Percentiles rank a stretch among this genome's conserved stretches.
phyloP scores from a whole-genome alignment of 2,797 vertebrate genomes.

The Lepus townsendii region DNA sequence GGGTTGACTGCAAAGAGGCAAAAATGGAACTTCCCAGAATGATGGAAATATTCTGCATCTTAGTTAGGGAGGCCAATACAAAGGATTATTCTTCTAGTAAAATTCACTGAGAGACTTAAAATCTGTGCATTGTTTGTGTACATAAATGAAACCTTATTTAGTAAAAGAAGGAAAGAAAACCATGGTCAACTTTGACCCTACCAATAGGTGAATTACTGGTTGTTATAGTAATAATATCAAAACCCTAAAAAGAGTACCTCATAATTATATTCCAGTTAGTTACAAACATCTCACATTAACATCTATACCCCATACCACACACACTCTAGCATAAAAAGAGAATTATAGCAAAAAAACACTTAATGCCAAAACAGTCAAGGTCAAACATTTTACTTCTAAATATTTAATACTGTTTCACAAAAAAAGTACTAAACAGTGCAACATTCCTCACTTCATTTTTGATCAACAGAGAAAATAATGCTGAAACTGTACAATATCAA shows the following conservation, averaged over 20 bases:
- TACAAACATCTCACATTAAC: background rate
- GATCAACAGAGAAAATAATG: conserved; percentile 73
- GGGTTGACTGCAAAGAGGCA: background rate
- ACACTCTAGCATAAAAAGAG: background rate
- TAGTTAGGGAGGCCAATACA: background rate
- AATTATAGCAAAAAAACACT: background rate
- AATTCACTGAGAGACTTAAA: background rate
- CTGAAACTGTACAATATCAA: conserved; percentile 74
- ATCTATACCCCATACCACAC: background rate
- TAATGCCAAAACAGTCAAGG: conserved; percentile 33
- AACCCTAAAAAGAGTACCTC: background rate
- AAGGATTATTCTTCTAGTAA: background rate
- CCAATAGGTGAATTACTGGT: background rate
- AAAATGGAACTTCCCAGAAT: background rate
- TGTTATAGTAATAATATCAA: background rate
- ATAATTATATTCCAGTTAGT: background rate
- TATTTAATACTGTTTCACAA: conserved; percentile 14
- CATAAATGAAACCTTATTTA: background rate
- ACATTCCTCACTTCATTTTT: conserved; percentile 53
- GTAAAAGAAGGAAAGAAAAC: background rate
- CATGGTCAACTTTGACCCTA: background rate
- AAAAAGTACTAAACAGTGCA: conserved; percentile 38
- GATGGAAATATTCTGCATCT: background rate
- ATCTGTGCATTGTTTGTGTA: background rate
- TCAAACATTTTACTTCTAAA: conserved; percentile 55